Evolutionary conservation across 1,140 invertebrate genomes (phyloP).

Genomic region (Trichonephila clavipes): DNA sequence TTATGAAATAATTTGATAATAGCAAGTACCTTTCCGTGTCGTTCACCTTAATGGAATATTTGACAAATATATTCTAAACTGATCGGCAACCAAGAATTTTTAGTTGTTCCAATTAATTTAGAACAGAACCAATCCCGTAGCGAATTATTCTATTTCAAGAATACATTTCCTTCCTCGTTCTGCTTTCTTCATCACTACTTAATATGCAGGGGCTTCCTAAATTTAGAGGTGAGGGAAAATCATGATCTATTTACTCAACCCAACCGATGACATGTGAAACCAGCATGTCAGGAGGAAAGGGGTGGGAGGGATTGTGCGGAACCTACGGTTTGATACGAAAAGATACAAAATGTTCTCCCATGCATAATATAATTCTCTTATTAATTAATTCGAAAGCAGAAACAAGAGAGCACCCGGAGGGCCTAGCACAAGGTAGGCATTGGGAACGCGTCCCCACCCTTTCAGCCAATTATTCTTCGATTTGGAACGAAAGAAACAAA

Average conservation of each 20-base stretch:
- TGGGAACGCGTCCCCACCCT: constrained; percentile 47
- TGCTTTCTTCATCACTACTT: background rate
- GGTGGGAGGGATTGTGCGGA: background rate
- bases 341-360: constrained; percentile 4
- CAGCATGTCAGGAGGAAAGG: background rate
- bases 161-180: background rate
- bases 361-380: constrained; percentile 23
- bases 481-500: constrained; percentile 49
- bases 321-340: background rate
- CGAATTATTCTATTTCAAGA: background rate
- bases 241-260: background rate
- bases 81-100: background rate
- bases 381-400: constrained; percentile 24
- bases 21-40: background rate
- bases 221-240: background rate
- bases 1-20: no score
- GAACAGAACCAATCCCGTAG: background rate
- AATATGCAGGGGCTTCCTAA: constrained; percentile 20
- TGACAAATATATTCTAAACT: background rate
- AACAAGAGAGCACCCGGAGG: constrained; percentile 34
- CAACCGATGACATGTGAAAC: background rate
- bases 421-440: constrained; percentile 28
- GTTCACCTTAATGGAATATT: background rate
- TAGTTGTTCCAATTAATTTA: background rate
- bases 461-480: constrained; percentile 53